Evolutionary conservation across 2,113 vertebrate genomes (phyloP).

Genomic region (Microcebus tavaratra): DNA sequence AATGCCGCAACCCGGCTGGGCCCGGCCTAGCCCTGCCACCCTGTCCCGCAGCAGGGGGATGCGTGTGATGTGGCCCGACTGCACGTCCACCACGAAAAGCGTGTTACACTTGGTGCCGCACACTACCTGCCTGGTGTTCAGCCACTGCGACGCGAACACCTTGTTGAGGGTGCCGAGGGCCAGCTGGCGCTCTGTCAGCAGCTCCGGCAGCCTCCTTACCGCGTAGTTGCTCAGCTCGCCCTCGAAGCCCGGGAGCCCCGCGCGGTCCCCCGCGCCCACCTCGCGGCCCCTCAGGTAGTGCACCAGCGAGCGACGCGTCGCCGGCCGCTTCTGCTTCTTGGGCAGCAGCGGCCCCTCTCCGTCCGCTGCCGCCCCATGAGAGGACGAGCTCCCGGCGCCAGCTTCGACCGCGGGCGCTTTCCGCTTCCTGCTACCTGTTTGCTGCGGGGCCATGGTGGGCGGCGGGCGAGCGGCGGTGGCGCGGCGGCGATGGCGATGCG

Average conservation of each 20-base stretch:
- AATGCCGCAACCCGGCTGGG: conserved; percentile 33
- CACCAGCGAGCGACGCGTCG: background rate
- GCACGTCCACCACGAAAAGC: conserved; percentile 66
- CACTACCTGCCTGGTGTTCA: conserved; percentile 71
- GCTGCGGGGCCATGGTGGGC: conserved; percentile 35
- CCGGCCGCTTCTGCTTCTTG: conserved; percentile 22
- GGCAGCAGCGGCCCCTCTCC: background rate
- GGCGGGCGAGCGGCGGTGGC: background rate
- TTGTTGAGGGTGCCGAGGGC: conserved; percentile 68
- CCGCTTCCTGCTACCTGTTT: conserved; percentile 73
- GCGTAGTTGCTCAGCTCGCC: background rate
- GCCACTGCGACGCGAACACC: conserved; percentile 74
- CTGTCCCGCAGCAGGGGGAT: conserved; percentile 61
- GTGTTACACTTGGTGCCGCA: conserved; percentile 77
- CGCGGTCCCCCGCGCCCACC: background rate
- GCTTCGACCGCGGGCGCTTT: background rate
- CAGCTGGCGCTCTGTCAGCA: conserved; percentile 52
- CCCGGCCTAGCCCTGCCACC: fast-evolving
- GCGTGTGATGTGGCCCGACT: background rate
- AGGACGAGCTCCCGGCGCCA: background rate
- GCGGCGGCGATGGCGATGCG: background rate
- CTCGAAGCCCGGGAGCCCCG: background rate
- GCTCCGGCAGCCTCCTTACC: background rate
- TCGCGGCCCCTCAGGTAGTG: conserved; percentile 46
- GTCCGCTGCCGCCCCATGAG: background rate